Evolutionary conservation across 2,888 invertebrate genomes (phyloP).

Genomic region (Hirtodrosophila cameraria): DNA sequence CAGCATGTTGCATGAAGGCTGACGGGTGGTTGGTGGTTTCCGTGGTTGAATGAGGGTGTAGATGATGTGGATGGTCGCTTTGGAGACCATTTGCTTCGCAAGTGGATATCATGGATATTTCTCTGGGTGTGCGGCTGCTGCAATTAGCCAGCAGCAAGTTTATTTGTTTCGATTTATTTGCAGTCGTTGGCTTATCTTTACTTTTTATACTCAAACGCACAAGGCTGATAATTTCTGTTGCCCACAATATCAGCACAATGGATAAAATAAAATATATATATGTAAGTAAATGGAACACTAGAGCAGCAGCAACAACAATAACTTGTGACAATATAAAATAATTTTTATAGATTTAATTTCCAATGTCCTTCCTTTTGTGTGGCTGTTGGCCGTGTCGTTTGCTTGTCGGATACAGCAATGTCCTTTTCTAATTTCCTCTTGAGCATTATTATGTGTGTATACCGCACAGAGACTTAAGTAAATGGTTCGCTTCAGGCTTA

Average conservation of each 20-base stretch:
- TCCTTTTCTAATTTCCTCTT: constrained; percentile 82
- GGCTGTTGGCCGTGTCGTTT: constrained; percentile 26
- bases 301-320: constrained; percentile 23
- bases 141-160: constrained; percentile 68
- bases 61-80: no score
- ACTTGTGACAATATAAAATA: constrained; percentile 50
- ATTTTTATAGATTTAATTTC: constrained; percentile 82
- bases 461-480: no score
- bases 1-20: constrained; percentile 73
- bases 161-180: constrained; percentile 67
- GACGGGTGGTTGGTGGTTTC: constrained; percentile 31
- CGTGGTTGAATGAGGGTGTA: constrained; percentile 5
- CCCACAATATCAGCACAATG: constrained; percentile 71
- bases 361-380: constrained; percentile 74
- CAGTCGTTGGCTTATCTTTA: constrained; percentile 79
- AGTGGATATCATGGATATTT: constrained; percentile 58
- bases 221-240: constrained; percentile 43
- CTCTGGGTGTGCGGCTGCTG: constrained; percentile 23
- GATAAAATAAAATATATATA: constrained; percentile 64
- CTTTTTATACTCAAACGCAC: constrained; percentile 82
- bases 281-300: no score
- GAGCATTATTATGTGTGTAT: constrained; percentile 45
- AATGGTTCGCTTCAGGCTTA: no score
- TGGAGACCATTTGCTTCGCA: constrained; percentile 67
- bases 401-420: constrained; percentile 76